Percentiles rank a stretch among this genome's conserved stretches.
phyloP scores from a whole-genome alignment of 2,797 vertebrate species.

The Euthynnus affinis region DNA sequence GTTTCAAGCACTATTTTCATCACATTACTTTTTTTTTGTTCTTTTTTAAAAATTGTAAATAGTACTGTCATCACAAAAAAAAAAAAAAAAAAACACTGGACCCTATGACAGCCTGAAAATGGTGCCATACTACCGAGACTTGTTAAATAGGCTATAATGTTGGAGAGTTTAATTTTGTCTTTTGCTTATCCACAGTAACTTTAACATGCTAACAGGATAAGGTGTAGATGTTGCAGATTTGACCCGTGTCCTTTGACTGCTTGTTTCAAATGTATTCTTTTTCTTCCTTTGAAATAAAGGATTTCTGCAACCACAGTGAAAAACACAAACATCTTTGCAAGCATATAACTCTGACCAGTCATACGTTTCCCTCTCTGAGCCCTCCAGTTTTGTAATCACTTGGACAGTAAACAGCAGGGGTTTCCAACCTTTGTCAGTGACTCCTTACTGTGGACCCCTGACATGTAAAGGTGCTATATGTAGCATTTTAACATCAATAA shows the following conservation, averaged over 20 bases:
- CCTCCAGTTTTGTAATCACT: slow-evolving; percentile 51
- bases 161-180: slow-evolving; percentile 40
- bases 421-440: slow-evolving; percentile 23
- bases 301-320: slow-evolving; percentile 60
- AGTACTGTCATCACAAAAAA: slow-evolving; percentile 59
- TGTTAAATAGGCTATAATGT: slow-evolving; percentile 48
- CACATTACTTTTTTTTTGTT: slow-evolving; percentile 61
- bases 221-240: slow-evolving; percentile 54
- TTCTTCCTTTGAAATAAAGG: slow-evolving; percentile 69
- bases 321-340: slow-evolving; percentile 45
- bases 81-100: slow-evolving; percentile 72
- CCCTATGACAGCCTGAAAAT: slow-evolving; percentile 69
- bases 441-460: slow-evolving; percentile 45
- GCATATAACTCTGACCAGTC: slow-evolving; percentile 19
- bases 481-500: slow-evolving; percentile 72
- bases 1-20: slow-evolving; percentile 78
- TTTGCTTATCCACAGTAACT: slow-evolving; percentile 60
- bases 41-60: slow-evolving; percentile 65
- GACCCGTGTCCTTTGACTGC: slow-evolving; percentile 60
- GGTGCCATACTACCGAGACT: slow-evolving; percentile 82
- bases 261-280: slow-evolving; percentile 65
- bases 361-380: slow-evolving; percentile 24
- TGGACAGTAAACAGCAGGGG: slow-evolving; percentile 15
- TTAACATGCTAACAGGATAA: slow-evolving; percentile 63
- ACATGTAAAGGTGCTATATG: slow-evolving; percentile 65